Evolutionary conservation across 2,113 vertebrate genomes (phyloP).

Genomic region (Cynoglossus semilaevis): DNA sequence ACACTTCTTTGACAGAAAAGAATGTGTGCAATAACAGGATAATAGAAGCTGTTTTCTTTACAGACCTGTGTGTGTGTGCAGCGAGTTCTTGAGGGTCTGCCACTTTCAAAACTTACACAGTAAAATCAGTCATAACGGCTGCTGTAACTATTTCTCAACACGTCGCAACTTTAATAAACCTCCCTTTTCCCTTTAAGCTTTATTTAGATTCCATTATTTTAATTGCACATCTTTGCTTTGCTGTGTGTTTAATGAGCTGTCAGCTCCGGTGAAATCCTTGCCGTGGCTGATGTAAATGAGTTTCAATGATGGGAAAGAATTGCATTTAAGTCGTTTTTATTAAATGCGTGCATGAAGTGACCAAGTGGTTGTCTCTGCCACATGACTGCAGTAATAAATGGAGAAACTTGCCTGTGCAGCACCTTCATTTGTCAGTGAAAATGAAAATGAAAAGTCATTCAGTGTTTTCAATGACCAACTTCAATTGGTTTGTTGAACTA

Average conservation of each 20-base stretch:
- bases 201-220: constrained; percentile 32
- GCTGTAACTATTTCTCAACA: constrained; percentile 16
- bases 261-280: constrained; percentile 8
- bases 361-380: background rate
- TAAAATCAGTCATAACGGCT: background rate
- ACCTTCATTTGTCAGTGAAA: no score
- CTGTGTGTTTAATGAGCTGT: constrained; percentile 52
- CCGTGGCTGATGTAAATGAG: constrained; percentile 31
- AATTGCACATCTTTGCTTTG: constrained; percentile 27
- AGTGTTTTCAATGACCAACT: no score
- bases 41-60: background rate
- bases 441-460: no score
- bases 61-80: background rate
- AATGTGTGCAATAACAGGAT: background rate
- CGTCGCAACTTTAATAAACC: constrained; percentile 16
- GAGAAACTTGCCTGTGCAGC: background rate
- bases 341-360: constrained; percentile 6
- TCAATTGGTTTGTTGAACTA: no score
- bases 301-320: constrained; percentile 34
- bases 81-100: background rate
- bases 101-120: background rate
- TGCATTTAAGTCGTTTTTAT: constrained; percentile 15
- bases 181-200: constrained; percentile 9
- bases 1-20: background rate
- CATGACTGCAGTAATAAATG: background rate